These are phyloP conservation scores for Loris lydekkerianus DNA, from an alignment of 2,797 vertebrate species.

Conservation along the genomic window DNA sequence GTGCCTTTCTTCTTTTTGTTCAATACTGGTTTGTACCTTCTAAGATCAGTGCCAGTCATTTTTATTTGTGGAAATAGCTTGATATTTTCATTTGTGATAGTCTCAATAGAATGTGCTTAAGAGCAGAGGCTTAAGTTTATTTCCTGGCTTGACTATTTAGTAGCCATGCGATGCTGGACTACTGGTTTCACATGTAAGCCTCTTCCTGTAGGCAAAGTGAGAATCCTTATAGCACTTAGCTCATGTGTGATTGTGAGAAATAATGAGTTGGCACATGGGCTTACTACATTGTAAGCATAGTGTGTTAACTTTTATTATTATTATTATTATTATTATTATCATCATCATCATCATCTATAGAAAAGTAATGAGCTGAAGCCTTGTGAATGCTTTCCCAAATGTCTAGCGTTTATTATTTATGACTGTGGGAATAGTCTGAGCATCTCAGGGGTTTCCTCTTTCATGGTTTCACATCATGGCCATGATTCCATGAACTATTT, in stretches of 20 bases:
- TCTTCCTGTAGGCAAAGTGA: neutral
- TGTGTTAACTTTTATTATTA: neutral
- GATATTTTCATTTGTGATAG: constrained; percentile 1
- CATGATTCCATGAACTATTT: neutral
- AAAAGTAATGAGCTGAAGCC: neutral
- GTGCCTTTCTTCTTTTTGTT: neutral
- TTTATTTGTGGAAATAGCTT: constrained; percentile 16
- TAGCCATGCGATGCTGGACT: neutral
- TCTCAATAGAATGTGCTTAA: neutral
- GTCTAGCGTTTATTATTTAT: neutral
- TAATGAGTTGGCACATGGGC: neutral
- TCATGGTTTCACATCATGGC: neutral
- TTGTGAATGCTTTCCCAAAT: constrained; percentile 17
- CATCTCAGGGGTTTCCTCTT: neutral
- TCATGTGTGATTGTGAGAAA: constrained; percentile 4
- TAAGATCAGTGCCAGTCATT: neutral
- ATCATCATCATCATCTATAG: neutral
- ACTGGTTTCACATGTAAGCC: neutral
- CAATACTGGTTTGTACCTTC: neutral
- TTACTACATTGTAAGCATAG: neutral
- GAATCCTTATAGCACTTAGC: neutral
- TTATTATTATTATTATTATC: neutral
- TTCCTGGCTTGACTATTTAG: neutral
- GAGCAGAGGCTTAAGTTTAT: neutral
- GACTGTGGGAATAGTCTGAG: neutral